Evolutionary conservation across 2,797 vertebrate genomes (phyloP), one percentile per base, ranked within the genome.

Genomic region (Manis pentadactyla): DNA sequence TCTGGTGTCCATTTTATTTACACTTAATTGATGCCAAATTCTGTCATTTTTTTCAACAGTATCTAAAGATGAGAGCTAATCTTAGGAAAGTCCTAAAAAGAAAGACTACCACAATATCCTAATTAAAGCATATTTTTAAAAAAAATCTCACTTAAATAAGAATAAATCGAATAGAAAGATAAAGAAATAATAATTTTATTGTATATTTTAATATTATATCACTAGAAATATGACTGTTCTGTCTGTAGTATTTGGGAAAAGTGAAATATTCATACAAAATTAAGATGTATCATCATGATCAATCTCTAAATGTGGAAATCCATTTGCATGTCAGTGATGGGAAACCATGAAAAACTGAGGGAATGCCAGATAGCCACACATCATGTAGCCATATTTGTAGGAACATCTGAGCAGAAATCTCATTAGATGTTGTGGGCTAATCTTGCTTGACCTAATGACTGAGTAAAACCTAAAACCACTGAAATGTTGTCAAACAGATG

Each of bases 231-330:
- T 64, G 21, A 92, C 66, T 87, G 87, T 85, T 19, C 27, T 3
- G 93, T 77, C 64, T 83, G 53, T 6, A 91, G 39, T 53, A 94
- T 77, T 93, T 68, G 42, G 31, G 27, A 84, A 94, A 91, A 93
- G 14, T 49, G 31, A 95, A 89, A 93, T 71, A 84, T 77, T 87
- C 71, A 68, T 37, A 61, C 5, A 83, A 82, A 81, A 69, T 51
- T 74, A 78, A 89, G 31, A 87, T 37, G 42, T 2, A 75, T 39
- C 13, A 42, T 88, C 1, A 10, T 39, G 46, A 64, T 57, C 61
- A 57, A n/a, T 39, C 29, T 85, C 21, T 92, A 84, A 64, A 11
- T 74, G 21, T n/a, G 29, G 23, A 42, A 61, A 83, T 63, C 21
- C 25, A 74, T 37, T 46, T 46, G 46, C 46, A 46, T 66, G 17